phyloP scores from a whole-genome alignment of 2,797 vertebrate species.

The Clamator glandarius region DNA sequence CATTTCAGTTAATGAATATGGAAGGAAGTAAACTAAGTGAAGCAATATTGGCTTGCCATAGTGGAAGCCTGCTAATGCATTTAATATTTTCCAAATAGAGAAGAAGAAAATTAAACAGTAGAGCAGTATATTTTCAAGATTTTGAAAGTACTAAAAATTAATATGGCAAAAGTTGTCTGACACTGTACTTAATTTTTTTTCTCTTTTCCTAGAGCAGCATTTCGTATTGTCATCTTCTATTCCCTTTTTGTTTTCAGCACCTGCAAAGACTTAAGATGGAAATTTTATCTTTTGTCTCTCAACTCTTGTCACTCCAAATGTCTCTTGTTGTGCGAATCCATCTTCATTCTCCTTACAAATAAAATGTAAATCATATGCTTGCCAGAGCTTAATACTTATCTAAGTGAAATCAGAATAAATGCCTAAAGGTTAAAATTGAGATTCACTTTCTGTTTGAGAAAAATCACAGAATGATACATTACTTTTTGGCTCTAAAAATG shows the following conservation, averaged over 20 bases:
- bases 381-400: conserved; percentile 50
- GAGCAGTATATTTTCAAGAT: not conserved
- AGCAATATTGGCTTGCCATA: not conserved
- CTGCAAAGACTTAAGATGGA: conserved; percentile 58
- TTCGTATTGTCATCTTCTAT: conserved; percentile 24
- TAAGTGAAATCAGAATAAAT: conserved; percentile 67
- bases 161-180: not conserved
- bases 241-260: conserved; percentile 57
- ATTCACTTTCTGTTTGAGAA: conserved; percentile 48
- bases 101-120: conserved; percentile 1
- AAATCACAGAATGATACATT: conserved; percentile 35
- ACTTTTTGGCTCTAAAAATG: conserved; percentile 37
- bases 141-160: not conserved
- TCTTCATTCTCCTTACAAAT: conserved; percentile 64
- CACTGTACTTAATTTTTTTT: not conserved
- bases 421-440: conserved; percentile 66
- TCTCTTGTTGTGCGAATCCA: conserved; percentile 36
- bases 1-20: conserved; percentile 1
- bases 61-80: not conserved
- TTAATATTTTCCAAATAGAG: conserved; percentile 22
- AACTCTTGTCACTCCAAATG: conserved; percentile 43
- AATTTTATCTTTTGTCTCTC: conserved; percentile 53
- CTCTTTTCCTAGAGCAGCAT: not conserved
- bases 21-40: not conserved
- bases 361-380: conserved; percentile 74